phyloP scores from a whole-genome alignment of 2,113 vertebrate genomes.

The Rhinogobius similis region DNA sequence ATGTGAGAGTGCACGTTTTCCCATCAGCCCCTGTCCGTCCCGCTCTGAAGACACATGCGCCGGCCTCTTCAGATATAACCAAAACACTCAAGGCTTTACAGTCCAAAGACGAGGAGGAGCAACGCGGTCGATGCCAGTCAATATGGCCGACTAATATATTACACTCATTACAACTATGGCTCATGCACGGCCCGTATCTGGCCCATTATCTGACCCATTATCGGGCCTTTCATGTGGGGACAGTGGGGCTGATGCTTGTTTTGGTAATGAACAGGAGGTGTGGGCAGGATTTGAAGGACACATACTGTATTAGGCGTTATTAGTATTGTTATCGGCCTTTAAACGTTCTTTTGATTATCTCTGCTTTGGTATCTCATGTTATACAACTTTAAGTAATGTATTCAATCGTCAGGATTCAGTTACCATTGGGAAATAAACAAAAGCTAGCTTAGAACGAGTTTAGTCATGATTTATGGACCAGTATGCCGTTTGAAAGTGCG shows the following conservation, averaged over 20 bases:
- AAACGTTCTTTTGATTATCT: too few relatives aligned
- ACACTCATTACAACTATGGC: conserved; percentile 50
- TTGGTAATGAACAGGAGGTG: conserved; percentile 25
- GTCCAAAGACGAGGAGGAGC: conserved; percentile 45
- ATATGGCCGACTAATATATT: conserved; percentile 38
- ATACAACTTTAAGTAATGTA: too few relatives aligned
- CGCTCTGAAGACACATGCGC: conserved; percentile 14
- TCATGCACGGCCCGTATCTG: conserved; percentile 35
- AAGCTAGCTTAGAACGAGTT: too few relatives aligned
- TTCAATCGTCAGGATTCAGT: too few relatives aligned
- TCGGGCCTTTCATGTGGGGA: conserved; percentile 42
- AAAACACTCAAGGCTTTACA: conserved; percentile 46
- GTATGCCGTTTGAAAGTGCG: too few relatives aligned
- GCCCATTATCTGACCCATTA: conserved; percentile 48
- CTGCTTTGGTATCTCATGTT: too few relatives aligned
- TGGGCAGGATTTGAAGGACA: too few relatives aligned
- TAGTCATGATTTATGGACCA: too few relatives aligned
- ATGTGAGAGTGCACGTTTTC: conserved; percentile 7
- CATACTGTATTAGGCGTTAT: too few relatives aligned
- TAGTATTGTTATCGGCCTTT: too few relatives aligned
- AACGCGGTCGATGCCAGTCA: conserved; percentile 56
- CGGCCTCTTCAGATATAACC: conserved; percentile 51
- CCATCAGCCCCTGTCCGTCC: conserved; percentile 5
- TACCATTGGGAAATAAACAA: too few relatives aligned
- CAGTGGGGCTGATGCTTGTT: conserved; percentile 49